Conservation (phyloP, 1,140 invertebrate species). For the Drosophila nannoptera region DNA sequence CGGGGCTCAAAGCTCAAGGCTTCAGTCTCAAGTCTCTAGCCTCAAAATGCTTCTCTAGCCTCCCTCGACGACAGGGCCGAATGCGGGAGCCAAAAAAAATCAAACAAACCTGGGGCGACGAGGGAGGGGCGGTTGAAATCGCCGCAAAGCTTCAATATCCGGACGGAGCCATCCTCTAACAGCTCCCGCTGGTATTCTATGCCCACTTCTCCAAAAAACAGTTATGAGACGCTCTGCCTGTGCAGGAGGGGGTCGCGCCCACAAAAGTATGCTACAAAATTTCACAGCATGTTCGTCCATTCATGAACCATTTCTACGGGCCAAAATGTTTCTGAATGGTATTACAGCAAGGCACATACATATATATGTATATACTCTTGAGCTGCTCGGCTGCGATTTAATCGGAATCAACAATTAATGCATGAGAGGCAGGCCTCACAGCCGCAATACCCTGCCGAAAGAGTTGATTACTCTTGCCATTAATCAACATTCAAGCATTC, state of each 20-base stretch:
- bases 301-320: not conserved
- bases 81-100: slow-evolving; percentile 14
- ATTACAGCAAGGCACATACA: no score
- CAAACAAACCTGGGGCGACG: not conserved
- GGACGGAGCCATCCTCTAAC: slow-evolving; percentile 30
- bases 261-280: slow-evolving; percentile 8
- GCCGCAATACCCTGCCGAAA: no score
- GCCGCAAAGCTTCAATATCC: slow-evolving; percentile 40
- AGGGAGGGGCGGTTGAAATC: not conserved
- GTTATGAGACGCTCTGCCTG: not conserved
- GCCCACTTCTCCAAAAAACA: slow-evolving; percentile 6
- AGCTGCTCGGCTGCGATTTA: no score
- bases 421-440: no score
- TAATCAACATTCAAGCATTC: no score
- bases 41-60: slow-evolving; percentile 20
- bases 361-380: no score
- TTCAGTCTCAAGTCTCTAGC: slow-evolving; percentile 22
- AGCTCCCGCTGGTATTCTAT: slow-evolving; percentile 20
- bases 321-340: no score
- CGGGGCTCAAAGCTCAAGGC: slow-evolving; percentile 15
- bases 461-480: no score
- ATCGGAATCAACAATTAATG: no score
- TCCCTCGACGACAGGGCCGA: slow-evolving; percentile 15
- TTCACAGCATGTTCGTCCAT: not conserved
- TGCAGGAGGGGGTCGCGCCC: not conserved